phyloP scores from a whole-genome alignment of 2,888 invertebrate species.

The Sarcophaga subvicina region DNA sequence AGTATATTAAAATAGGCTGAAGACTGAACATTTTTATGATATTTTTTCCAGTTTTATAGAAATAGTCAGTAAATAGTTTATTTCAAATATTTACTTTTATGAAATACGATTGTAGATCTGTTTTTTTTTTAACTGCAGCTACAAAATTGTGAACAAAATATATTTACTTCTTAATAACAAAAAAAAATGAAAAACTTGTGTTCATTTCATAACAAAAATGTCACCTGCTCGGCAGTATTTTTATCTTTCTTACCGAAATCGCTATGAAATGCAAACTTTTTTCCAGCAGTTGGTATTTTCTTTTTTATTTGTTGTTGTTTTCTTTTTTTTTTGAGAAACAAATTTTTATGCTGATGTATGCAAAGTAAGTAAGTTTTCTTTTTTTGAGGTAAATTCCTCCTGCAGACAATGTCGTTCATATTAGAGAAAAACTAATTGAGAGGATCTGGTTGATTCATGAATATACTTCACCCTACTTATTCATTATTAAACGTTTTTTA shows the following conservation, averaged over 20 bases:
- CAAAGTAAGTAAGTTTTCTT: slow-evolving; percentile 45
- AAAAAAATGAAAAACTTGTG: not conserved
- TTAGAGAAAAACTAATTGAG: slow-evolving; percentile 7
- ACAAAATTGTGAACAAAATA: not conserved
- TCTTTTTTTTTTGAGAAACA: not conserved
- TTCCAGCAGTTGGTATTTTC: not conserved
- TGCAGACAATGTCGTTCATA: not conserved
- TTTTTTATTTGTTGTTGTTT: too few relatives aligned
- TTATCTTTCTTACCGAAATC: slow-evolving; percentile 19
- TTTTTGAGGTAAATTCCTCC: not conserved
- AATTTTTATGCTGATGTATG: slow-evolving; percentile 60
- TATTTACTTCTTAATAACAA: not conserved
- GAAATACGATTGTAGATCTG: too few relatives aligned
- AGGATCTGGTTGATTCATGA: not conserved
- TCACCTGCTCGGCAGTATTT: slow-evolving; percentile 46
- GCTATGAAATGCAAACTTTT: slow-evolving; percentile 2
- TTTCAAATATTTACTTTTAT: too few relatives aligned
- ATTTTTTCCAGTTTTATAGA: too few relatives aligned
- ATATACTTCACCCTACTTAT: not conserved
- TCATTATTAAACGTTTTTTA: too few relatives aligned
- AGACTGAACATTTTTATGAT: too few relatives aligned
- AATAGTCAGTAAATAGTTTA: too few relatives aligned
- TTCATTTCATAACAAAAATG: slow-evolving; percentile 30
- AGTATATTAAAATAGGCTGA: too few relatives aligned
- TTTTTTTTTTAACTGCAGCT: not conserved